Percentiles rank a stretch among this genome's conserved stretches.
Evolutionary conservation across 92 coral and sea anemone genomes (phyloP).

Genomic region (Paragorgia papillata): DNA sequence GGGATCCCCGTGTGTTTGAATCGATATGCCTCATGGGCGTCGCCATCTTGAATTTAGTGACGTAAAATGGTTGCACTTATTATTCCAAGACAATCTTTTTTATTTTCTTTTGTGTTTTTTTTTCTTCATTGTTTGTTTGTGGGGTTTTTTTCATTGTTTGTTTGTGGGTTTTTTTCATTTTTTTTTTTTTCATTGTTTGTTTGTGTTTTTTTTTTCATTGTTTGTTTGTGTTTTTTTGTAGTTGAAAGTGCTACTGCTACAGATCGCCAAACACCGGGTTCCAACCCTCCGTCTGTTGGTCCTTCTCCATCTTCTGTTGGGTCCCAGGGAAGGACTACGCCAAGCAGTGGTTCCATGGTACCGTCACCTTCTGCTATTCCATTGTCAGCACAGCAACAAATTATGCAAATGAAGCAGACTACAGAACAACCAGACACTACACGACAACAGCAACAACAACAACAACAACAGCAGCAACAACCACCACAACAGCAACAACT

Average conservation of each 20-base stretch:
- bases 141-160: no score
- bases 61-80: no score
- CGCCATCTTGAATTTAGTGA: no score
- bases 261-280: constrained; percentile 33
- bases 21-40: no score
- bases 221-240: not conserved
- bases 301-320: constrained; percentile 42
- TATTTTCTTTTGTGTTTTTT: no score
- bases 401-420: constrained; percentile 9
- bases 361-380: constrained; percentile 24
- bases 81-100: no score
- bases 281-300: constrained; percentile 39
- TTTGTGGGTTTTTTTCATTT: not conserved
- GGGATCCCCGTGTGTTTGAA: no score
- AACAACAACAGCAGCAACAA: constrained; percentile 39
- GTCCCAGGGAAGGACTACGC: constrained; percentile 40
- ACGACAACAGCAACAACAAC: constrained; percentile 55
- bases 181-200: not conserved
- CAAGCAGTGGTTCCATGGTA: constrained; percentile 7
- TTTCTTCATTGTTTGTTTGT: no score
- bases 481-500: constrained; percentile 35
- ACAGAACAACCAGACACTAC: constrained; percentile 24
- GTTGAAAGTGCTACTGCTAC: constrained; percentile 21
- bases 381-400: constrained; percentile 9
- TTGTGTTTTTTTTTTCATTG: not conserved